Base-by-base conservation (phyloP, 2,113 vertebrate genomes). In the Campylorhamphus procurvoides region DNA sequence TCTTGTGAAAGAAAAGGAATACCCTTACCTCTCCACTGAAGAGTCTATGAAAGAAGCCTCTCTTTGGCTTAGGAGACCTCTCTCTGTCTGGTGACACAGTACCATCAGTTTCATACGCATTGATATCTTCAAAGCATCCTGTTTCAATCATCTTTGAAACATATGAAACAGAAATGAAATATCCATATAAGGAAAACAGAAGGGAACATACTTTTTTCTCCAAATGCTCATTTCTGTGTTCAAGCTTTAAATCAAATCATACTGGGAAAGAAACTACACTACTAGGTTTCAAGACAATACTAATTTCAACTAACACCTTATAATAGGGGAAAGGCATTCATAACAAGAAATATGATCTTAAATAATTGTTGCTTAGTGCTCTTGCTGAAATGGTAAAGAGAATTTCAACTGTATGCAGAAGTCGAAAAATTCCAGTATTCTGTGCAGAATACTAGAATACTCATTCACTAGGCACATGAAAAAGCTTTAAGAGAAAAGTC, bases 51-150 rank as follows among this genome's bases (percentile, higher is more conserved):
- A 99, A 98, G 97, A 99, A 98, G 96, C 98, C 98, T 96, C 98
- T 98, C 98, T 98, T 99, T 62, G 98, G 98, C 86, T 97, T 98
- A 83, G 83, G 62, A 98, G 96, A 97, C 95, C 98, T 69, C 80
- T 99, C 98, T 91, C 97, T 96, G 66, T 98, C 97, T 16, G 97
- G 68, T 86, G 98, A 96, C 95, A 97, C 95, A 33, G 91, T 96
- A 80, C 98, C 98, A 56, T 98, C 98, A 10, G 97, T 97, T 96
- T 98, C 98, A 58, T 93, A 98, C 28, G 98, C 96, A 39, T 98
- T 99, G 95, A 99, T 98, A 96, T 99, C 99, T 96, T 99, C 98
- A 97, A 99, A 99, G 94, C 99, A 99, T 87, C 98, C 98, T 4
- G 99, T 99, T 97, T 99, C 99, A 31, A 99, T 99, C 98, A 99